Conservation (phyloP, 2,113 vertebrate genomes). For the Anhinga anhinga region DNA sequence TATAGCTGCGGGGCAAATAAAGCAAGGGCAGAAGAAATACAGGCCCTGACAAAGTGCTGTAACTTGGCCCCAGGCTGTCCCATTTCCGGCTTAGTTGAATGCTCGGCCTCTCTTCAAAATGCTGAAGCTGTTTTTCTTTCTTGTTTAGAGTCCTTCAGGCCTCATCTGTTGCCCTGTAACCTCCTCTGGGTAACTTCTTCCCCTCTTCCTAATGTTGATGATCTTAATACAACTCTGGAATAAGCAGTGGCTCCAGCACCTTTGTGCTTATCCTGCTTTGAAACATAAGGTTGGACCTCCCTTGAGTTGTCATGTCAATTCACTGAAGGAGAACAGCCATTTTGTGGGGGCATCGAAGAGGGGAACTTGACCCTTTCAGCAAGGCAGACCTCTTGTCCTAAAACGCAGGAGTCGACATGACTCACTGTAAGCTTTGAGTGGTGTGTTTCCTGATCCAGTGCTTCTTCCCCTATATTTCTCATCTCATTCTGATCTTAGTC, state of each 20-base stretch:
- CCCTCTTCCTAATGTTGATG: not conserved
- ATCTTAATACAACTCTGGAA: not conserved
- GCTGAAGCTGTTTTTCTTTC: not conserved
- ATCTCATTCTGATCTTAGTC: slow-evolving; percentile 40
- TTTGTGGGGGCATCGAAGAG: fast-evolving
- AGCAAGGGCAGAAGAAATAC: slow-evolving; percentile 17
- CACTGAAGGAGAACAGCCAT: not conserved
- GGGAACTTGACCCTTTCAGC: not conserved
- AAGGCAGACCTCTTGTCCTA: not conserved
- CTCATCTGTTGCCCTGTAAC: not conserved
- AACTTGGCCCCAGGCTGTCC: not conserved
- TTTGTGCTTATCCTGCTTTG: not conserved
- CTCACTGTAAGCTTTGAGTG: not conserved
- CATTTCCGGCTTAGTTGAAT: not conserved
- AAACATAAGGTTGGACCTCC: not conserved
- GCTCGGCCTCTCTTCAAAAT: not conserved
- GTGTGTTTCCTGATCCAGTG: not conserved
- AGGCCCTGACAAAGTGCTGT: slow-evolving; percentile 8
- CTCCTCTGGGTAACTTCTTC: not conserved
- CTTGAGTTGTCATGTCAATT: not conserved
- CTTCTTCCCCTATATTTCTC: slow-evolving; percentile 7
- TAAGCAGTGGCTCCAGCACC: not conserved
- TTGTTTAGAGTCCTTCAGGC: not conserved
- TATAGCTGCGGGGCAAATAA: not conserved
- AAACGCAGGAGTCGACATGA: not conserved